Conservation (phyloP, 2,888 invertebrate species). For the Himalopsyche kuldschensis region DNA sequence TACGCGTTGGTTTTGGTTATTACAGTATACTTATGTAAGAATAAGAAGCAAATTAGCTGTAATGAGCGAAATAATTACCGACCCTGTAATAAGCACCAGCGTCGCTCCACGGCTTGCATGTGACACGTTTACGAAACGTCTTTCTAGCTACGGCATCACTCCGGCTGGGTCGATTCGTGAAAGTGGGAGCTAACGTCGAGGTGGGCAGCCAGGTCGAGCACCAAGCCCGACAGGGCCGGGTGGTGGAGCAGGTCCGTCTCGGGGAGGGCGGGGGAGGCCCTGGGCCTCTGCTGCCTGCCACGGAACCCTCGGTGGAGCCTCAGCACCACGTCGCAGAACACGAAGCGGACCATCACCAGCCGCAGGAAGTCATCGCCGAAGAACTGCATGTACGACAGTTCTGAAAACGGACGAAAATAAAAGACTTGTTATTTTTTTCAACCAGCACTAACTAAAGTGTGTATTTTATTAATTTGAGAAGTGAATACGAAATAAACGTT, state of each 20-base stretch:
- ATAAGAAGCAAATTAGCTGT: too few species aligned
- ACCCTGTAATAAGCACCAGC: background rate
- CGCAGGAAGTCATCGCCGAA: conserved; percentile 95
- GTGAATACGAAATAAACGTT: too few species aligned
- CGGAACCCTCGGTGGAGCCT: conserved; percentile 85
- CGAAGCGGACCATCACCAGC: conserved; percentile 82
- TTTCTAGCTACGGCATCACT: conserved; percentile 1
- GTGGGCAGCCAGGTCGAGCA: conserved; percentile 80
- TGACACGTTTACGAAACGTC: background rate
- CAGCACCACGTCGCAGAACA: conserved; percentile 91
- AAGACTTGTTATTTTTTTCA: too few species aligned
- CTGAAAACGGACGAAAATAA: conserved; percentile 49
- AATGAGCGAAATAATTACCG: background rate
- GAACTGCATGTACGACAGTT: conserved; percentile 77
- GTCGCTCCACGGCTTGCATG: background rate
- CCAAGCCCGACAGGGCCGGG: conserved; percentile 74
- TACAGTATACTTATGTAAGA: too few species aligned
- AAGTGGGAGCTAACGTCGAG: conserved; percentile 80
- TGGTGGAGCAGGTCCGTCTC: conserved; percentile 86
- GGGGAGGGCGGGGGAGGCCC: conserved; percentile 83
- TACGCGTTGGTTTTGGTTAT: too few species aligned
- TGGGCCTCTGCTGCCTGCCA: conserved; percentile 82
- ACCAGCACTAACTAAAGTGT: too few species aligned
- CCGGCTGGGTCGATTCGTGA: conserved; percentile 51
- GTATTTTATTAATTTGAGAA: too few species aligned